Percentiles rank a stretch among this genome's conserved stretches.
These are phyloP conservation scores for Tylochromis polylepis DNA, from an alignment of 2,113 vertebrate species.

Conservation along the genomic window DNA sequence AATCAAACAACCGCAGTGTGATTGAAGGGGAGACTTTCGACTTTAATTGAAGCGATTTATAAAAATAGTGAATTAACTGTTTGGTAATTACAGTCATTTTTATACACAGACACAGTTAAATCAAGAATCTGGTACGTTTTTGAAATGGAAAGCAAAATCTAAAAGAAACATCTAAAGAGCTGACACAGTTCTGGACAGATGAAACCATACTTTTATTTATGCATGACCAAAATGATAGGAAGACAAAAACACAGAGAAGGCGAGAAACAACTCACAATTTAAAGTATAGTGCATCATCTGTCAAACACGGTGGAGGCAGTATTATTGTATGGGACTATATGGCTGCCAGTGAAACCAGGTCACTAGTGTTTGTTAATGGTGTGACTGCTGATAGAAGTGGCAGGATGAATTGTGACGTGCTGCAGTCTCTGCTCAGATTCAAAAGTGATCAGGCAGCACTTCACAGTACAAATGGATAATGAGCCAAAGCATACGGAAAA, in stretches of 20 bases:
- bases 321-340: not conserved
- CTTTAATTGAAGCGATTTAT: not conserved
- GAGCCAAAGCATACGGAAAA: not conserved
- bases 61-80: not conserved
- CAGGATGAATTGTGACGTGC: not conserved
- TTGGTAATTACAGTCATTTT: not conserved
- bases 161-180: not conserved
- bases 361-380: not conserved
- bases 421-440: not conserved
- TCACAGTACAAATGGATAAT: not conserved
- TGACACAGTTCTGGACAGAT: not conserved
- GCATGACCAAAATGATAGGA: not conserved
- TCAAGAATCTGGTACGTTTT: not conserved
- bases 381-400: not conserved
- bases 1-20: not conserved
- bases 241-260: accelerated
- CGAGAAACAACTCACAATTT: not conserved
- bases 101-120: not conserved
- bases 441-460: not conserved
- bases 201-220: not conserved
- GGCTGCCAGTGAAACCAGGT: not conserved
- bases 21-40: not conserved
- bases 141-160: not conserved
- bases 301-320: not conserved
- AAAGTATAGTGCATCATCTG: not conserved